Evolutionary conservation across 1,140 invertebrate species (phyloP).

Genomic region (Drosophila bipectinata): DNA sequence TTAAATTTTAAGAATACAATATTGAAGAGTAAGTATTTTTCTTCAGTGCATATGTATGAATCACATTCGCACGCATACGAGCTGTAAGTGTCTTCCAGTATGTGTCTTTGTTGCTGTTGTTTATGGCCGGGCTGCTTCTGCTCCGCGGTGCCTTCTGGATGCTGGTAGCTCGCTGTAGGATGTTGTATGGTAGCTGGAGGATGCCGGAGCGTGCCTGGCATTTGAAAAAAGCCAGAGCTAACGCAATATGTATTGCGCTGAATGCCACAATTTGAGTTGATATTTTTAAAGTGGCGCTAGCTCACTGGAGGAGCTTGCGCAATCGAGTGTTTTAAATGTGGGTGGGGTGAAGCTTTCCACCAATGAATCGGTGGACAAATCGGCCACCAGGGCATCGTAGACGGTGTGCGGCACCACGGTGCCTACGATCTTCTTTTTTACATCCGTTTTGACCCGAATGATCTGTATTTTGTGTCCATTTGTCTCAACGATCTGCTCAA

Average conservation of each 20-base stretch:
- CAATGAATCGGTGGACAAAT: constrained; percentile 48
- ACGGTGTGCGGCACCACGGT: constrained; percentile 59
- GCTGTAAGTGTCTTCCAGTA: constrained; percentile 41
- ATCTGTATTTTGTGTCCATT: constrained; percentile 61
- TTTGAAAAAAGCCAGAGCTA: constrained; percentile 65
- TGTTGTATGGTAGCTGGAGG: neutral
- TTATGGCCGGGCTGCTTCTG: constrained; percentile 53
- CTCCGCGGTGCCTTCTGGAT: constrained; percentile 5
- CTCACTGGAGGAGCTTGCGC: constrained; percentile 4
- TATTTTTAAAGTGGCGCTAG: constrained; percentile 71
- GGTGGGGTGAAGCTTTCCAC: constrained; percentile 20
- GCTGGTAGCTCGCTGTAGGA: neutral
- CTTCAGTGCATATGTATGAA: constrained; percentile 26
- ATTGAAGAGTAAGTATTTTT: too few relatives aligned
- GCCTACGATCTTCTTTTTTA: constrained; percentile 63
- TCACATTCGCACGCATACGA: constrained; percentile 34
- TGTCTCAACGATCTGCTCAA: constrained; percentile 52
- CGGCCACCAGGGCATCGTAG: constrained; percentile 50
- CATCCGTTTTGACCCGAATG: constrained; percentile 58
- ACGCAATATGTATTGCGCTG: constrained; percentile 53
- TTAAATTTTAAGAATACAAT: neutral
- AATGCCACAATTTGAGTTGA: constrained; percentile 76
- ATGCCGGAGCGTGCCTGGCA: constrained; percentile 69
- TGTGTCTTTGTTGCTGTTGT: constrained; percentile 62
- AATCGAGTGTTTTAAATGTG: neutral